Evolutionary conservation across 2,113 vertebrate species (phyloP), one percentile per base, ranked within the genome.

Genomic region (Ptychochromis oligacanthus): DNA sequence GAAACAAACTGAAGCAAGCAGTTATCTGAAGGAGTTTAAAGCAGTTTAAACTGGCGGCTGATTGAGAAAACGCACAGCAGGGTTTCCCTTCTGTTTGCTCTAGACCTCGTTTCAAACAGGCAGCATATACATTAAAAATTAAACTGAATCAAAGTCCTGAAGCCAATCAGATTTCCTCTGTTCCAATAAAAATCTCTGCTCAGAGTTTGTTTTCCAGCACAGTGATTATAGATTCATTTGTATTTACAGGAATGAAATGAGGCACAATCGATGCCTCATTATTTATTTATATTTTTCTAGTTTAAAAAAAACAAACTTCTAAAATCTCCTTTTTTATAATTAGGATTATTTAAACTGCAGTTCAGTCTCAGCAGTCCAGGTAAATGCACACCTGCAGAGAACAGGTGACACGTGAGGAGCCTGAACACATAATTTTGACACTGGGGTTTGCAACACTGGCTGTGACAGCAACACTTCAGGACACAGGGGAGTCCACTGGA

Each of bases 161-260:
- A 57, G 28, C n/a, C 15, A n/a, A 34, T 28, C 76, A 36, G 58
- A 72, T 4, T 49, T 52, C 24, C 65, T 52, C 24, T 31, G 67
- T 31, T 54, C 26, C 65, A 52, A 7, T 72, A 31, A 31, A 67
- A 72, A 70, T 70, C 64, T 49, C 64, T 70, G 43, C 40, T 28
- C 24, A 49, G n/a, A 13, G 49, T 59, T 40, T 22, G 28, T 74
- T 76, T 72, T 76, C 80, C 70, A 82, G 70, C 70, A 82, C 43
- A 62, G n/a, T 40, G 80, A 62, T 55, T 26, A 49, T 49, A 74
- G 55, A 74, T 43, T 31, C 64, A 24, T 80, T 49, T 79, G 18
- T 67, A 80, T 67, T 67, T 56, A 38, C 54, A 58, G 34, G 13
- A 38, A n/a, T 55, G 8, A 10, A 75, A 7, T 22, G 52, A 75